Evolutionary conservation across 2,888 invertebrate species (phyloP).

Genomic region (Salticus scenicus): DNA sequence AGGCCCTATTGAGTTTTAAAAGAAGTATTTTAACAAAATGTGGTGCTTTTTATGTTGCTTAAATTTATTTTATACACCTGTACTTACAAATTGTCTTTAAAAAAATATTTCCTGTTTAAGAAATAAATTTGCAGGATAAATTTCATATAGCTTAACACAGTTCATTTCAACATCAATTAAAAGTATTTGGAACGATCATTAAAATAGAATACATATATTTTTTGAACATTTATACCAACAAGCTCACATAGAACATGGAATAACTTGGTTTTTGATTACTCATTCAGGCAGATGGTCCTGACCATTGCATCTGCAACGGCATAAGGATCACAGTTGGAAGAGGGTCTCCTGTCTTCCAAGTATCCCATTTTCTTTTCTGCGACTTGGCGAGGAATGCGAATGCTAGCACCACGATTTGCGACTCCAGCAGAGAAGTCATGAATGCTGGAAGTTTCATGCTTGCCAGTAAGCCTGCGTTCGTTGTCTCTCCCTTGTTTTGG

Average conservation of each 20-base stretch:
- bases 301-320: constrained; percentile 88
- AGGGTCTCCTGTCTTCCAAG: constrained; percentile 93
- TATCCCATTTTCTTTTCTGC: constrained; percentile 96
- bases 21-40: too few species aligned
- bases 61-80: too few species aligned
- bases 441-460: constrained; percentile 96
- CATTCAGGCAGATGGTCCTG: constrained; percentile 88
- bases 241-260: constrained; percentile 1
- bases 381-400: constrained; percentile 91
- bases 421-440: constrained; percentile 96
- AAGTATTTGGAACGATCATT: constrained; percentile 7
- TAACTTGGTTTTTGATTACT: constrained; percentile 76
- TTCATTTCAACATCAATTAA: not conserved
- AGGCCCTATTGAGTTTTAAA: too few species aligned
- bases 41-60: too few species aligned
- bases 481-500: constrained; percentile 97
- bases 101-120: too few species aligned
- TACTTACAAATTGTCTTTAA: too few species aligned
- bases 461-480: constrained; percentile 93
- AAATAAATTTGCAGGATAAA: not conserved
- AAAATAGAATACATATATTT: not conserved
- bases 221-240: not conserved
- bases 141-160: not conserved
- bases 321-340: constrained; percentile 95
- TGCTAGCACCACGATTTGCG: constrained; percentile 94